Conservation (phyloP, 2,888 invertebrate species). For the Automeris io region DNA sequence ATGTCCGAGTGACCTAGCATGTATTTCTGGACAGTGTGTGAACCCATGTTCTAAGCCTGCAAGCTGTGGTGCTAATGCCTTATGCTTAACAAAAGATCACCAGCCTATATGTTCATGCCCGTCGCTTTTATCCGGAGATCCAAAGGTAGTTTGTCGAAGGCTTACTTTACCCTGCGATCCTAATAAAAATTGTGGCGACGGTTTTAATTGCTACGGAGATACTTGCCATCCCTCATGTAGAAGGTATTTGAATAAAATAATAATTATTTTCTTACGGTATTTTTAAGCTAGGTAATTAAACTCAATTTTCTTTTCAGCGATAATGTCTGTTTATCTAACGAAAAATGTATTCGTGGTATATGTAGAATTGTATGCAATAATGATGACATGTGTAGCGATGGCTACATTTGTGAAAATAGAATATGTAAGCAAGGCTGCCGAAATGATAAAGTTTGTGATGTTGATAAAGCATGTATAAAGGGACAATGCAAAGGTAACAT, state of each 20-base stretch:
- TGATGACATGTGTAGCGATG: constrained; percentile 86
- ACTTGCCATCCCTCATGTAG: constrained; percentile 87
- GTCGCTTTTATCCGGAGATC: constrained; percentile 83
- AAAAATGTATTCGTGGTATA: constrained; percentile 88
- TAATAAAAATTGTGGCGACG: constrained; percentile 82
- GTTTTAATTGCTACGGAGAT: constrained; percentile 86
- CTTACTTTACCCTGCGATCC: constrained; percentile 79
- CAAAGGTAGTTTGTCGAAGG: constrained; percentile 84
- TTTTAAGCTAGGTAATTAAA: constrained; percentile 2
- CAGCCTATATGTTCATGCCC: constrained; percentile 86
- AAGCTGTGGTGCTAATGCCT: constrained; percentile 89
- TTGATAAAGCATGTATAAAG: constrained; percentile 86
- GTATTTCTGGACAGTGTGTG: constrained; percentile 86
- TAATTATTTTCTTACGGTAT: constrained; percentile 1
- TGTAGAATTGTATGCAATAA: constrained; percentile 92
- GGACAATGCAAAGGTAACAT: constrained; percentile 86
- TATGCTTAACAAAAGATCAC: constrained; percentile 83
- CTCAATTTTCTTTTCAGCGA: constrained; percentile 76
- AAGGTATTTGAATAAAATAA: constrained; percentile 63
- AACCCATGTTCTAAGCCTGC: constrained; percentile 86
- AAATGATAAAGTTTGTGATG: constrained; percentile 86
- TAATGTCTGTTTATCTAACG: constrained; percentile 88
- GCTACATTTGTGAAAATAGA: constrained; percentile 92
- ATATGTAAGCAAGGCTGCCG: constrained; percentile 92
- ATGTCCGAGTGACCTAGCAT: constrained; percentile 84